These are phyloP conservation scores for Drosophila mayaguana DNA, from an alignment of 2,888 invertebrate genomes.

Conservation along the genomic window DNA sequence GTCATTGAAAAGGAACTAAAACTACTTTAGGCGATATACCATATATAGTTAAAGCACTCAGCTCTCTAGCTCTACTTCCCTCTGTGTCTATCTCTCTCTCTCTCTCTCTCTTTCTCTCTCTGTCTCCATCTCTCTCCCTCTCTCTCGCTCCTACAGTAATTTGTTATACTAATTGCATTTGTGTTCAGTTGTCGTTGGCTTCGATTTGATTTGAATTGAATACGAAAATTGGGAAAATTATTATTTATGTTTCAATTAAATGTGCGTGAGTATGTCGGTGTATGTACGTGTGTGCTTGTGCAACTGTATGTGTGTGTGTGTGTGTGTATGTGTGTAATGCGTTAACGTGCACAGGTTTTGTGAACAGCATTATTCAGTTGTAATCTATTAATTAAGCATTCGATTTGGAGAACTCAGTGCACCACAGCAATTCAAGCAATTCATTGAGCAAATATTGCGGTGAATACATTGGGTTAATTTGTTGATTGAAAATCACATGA, in stretches of 20 bases:
- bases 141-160: neutral
- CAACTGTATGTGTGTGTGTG: neutral
- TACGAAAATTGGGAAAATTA: conserved; percentile 54
- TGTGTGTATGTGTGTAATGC: conserved; percentile 4
- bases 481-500: conserved; percentile 62
- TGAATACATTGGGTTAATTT: conserved; percentile 66
- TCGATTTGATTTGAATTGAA: conserved; percentile 50
- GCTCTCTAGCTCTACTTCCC: neutral
- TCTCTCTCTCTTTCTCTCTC: neutral
- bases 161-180: conserved; percentile 45
- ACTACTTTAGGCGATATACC: neutral
- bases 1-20: conserved; percentile 6
- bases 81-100: neutral
- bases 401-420: conserved; percentile 45
- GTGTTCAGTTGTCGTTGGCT: conserved; percentile 29
- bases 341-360: conserved; percentile 22
- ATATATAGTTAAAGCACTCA: neutral
- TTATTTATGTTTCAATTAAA: conserved; percentile 75
- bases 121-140: neutral
- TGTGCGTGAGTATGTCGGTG: conserved; percentile 15
- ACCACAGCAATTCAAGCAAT: conserved; percentile 48
- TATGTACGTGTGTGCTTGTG: neutral
- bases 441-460: conserved; percentile 65
- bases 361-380: conserved; percentile 64
- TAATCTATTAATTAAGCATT: conserved; percentile 77